Evolutionary conservation across 1,140 invertebrate genomes (phyloP), one percentile per base, ranked within the genome.

Genomic region (Eumaeus atala): DNA sequence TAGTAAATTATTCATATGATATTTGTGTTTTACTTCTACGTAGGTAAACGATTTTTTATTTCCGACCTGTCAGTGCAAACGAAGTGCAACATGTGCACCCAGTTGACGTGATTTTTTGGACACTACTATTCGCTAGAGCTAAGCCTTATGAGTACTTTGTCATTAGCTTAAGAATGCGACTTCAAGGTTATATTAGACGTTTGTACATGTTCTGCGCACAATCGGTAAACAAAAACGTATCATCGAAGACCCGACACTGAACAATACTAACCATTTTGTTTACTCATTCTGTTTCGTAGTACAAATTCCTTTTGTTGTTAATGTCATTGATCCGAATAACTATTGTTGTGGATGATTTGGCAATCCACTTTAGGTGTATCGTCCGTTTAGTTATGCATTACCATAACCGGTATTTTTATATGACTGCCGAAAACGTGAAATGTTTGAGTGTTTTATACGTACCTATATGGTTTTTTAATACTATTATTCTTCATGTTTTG

Each of bases 121-220:
- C 44, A 64, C 64, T n/a, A n/a, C 54, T 55, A 59, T 53, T 65
- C 14, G 61, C 61, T 67, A 65, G 56, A 62, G 54, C 50, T 58
- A 57, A 65, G 58, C 61, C 66, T n/a, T n/a, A 64, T 74, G 76
- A 81, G 72, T 79, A 79, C 73, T 81, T 72, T 75, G 77, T 81
- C 80, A 81, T 79, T 70, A 73, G 67, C 59, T 64, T 59, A 67
- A 77, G 81, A 82, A 84, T 84, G 78, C 66, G 66, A 67, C 62
- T 54, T 66, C 78, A 74, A 81, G 73, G 75, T 66, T 58, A 66
- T 63, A 52, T 57, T 56, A 33, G 40, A 61, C 50, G 51, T 28
- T n/a, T 38, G 49, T 16, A 16, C 34, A 38, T 44, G 40, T 16
- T 44, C 12, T 44, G 60, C 56, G 64, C 68, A 63, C 62, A 74